Percentiles rank a stretch among this genome's conserved stretches.
Evolutionary conservation across 2,888 invertebrate species (phyloP).

Genomic region (Ormyrus thymus): DNA sequence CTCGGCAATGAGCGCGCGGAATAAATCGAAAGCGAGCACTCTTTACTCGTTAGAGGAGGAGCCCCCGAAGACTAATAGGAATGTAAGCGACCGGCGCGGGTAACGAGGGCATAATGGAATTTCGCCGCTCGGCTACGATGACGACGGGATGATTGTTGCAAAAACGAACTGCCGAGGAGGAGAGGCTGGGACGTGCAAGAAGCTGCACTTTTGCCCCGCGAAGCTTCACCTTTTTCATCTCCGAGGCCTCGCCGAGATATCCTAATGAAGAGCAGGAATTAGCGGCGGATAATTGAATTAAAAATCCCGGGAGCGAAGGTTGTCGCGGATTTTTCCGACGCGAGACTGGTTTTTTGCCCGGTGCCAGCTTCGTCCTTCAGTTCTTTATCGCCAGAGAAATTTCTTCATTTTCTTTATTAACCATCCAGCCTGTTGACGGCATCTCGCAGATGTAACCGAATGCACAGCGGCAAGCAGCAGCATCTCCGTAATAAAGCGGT

Average conservation of each 20-base stretch:
- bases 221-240: neutral
- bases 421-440: no score
- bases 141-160: conserved; percentile 26
- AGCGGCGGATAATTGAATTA: neutral
- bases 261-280: neutral
- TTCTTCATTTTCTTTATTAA: no score
- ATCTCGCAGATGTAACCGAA: no score
- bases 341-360: no score
- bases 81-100: conserved; percentile 12
- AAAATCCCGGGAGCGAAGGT: neutral
- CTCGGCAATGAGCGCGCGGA: neutral
- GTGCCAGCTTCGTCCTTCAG: no score
- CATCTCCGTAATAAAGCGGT: neutral
- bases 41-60: conserved; percentile 33
- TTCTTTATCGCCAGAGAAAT: no score
- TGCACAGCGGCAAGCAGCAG: no score
- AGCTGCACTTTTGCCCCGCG: neutral
- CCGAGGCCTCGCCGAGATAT: neutral
- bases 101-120: conserved; percentile 35
- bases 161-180: neutral
- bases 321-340: no score
- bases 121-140: neutral
- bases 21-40: conserved; percentile 6
- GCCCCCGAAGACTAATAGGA: conserved; percentile 9
- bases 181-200: neutral